Evolutionary conservation across 2,113 vertebrate species (phyloP), one percentile per base, ranked within the genome.

Genomic region (Pseudolaguvia tuberculata): DNA sequence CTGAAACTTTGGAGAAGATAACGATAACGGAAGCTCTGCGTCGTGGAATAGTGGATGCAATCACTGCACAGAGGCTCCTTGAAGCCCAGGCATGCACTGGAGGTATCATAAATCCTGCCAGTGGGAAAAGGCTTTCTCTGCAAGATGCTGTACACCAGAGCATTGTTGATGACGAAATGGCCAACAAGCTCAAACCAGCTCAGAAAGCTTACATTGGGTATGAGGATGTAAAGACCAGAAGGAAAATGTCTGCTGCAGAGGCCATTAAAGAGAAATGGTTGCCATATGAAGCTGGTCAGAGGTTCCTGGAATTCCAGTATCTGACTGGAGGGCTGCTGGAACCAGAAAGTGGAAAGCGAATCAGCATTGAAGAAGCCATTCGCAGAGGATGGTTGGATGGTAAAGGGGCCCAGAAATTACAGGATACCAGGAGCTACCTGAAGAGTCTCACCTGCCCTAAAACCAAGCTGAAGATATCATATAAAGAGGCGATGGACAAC

Each of bases 391-490:
- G 96, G 90, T 88, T 99, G 4, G 94, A 97, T 0, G 96, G 94
- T 56, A 88, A 90, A 0, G 91, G 87, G 0, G 90, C 94, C 13
- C 94, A 94, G 86, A 96, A 96, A 84, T 88, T 99, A 77, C 95
- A 97, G 78, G 94, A 99, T 77, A 89, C 88, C 0, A 89, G 83
- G 76, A 95, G 80, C 86, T 92, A 96, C 55, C 86, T 86, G 78
- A 99, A 96, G 80, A 93, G 93, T 85, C 87, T 99, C 79, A 99
- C 94, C 47, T 99, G 96, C 78, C 97, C 97, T 56, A 99, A 99
- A 88, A 99, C 97, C 70, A 99, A 99, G 72, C 89, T 99, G 82
- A 99, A 97, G 88, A 96, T 99, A 82, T 96, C 96, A 39, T 98
- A 98, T 85, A 98, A 95, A 84, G 92, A 99, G 73, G 96, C 97